A percentile compares a stretch with the other conserved stretches of the same genome.
Conservation (phyloP, 2,888 invertebrate species). For the Crocallis elinguaria region DNA sequence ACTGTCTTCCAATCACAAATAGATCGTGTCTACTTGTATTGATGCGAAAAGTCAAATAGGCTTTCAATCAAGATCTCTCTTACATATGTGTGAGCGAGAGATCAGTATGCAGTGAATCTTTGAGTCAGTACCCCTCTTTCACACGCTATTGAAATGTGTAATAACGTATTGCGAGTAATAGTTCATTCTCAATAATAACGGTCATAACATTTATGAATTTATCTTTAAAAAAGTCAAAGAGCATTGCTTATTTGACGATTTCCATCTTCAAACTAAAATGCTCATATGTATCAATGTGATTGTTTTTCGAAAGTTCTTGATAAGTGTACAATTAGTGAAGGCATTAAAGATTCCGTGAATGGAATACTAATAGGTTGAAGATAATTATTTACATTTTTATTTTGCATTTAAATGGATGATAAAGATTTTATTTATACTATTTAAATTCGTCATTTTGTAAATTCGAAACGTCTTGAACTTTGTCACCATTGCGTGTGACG, state of each 20-base stretch:
- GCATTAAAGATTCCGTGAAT: too few species aligned
- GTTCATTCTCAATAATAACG: not conserved
- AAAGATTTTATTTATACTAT: too few species aligned
- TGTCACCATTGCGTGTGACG: too few species aligned
- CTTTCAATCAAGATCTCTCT: slow-evolving; percentile 1
- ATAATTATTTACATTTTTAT: too few species aligned
- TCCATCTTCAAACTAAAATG: slow-evolving; percentile 25
- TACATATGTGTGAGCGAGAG: slow-evolving; percentile 2
- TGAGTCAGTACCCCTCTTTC: slow-evolving; percentile 17
- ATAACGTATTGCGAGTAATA: not conserved
- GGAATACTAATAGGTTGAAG: too few species aligned
- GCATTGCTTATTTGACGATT: slow-evolving; percentile 32
- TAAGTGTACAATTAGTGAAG: too few species aligned
- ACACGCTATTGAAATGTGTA: slow-evolving; percentile 2
- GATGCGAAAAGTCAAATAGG: not conserved
- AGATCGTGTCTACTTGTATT: not conserved
- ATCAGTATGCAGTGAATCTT: not conserved
- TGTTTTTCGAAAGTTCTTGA: slow-evolving; percentile 42
- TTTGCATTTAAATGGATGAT: too few species aligned
- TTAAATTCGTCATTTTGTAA: too few species aligned
- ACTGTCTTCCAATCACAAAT: not conserved
- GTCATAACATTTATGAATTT: slow-evolving; percentile 22
- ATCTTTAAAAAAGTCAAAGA: slow-evolving; percentile 24
- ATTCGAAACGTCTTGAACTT: too few species aligned
- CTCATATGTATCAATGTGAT: slow-evolving; percentile 37